Conservation (phyloP, 2,797 vertebrate species). For the Cossypha niveicapilla region DNA sequence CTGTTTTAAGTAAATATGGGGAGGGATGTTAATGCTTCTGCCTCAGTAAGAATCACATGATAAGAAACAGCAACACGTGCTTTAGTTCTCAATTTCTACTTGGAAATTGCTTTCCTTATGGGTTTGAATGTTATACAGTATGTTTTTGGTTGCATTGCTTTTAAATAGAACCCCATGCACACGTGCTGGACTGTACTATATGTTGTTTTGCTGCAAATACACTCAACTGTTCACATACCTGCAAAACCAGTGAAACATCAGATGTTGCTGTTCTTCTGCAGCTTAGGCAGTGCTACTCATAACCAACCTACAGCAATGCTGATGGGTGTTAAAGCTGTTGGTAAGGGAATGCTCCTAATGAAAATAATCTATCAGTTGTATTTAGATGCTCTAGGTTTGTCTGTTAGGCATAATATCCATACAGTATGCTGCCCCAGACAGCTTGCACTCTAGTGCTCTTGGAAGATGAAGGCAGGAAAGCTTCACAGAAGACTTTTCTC, state of each 20-base stretch:
- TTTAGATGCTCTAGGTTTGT: not conserved
- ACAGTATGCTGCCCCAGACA: not conserved
- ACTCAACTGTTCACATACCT: not conserved
- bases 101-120: not conserved
- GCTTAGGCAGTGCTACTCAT: not conserved
- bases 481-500: not conserved
- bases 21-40: not conserved
- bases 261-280: not conserved
- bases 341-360: not conserved
- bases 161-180: not conserved
- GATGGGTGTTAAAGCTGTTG: not conserved
- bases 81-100: not conserved
- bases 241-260: not conserved
- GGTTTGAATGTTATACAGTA: not conserved
- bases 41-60: not conserved
- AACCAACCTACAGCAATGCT: not conserved
- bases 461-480: not conserved
- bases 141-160: not conserved
- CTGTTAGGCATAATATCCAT: not conserved
- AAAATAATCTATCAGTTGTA: fast-evolving
- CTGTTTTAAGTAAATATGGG: not conserved
- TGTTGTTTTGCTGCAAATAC: not conserved
- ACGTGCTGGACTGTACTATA: not conserved
- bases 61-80: not conserved
- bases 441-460: not conserved